Evolutionary conservation across 2,797 vertebrate species (phyloP).

Genomic region (Pelobates cultripes): DNA sequence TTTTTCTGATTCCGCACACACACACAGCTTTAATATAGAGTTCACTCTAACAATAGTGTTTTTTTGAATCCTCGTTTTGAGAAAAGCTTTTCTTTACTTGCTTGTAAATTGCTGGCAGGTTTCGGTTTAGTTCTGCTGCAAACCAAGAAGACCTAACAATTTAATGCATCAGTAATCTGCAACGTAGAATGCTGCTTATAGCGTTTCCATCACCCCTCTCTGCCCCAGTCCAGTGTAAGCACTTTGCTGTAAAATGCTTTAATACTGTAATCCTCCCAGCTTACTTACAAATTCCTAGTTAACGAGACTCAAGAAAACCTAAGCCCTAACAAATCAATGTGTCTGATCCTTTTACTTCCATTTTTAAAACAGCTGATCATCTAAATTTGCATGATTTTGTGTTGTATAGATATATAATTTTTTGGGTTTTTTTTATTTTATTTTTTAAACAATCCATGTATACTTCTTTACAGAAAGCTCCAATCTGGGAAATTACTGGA

Average conservation of each 20-base stretch:
- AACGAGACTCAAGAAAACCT: not conserved
- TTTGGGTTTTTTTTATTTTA: not conserved
- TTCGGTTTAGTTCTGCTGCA: no score
- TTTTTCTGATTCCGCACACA: no score
- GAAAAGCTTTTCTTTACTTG: no score
- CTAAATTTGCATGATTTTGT: not conserved
- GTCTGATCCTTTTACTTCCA: not conserved
- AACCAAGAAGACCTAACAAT: no score
- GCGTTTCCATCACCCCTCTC: no score
- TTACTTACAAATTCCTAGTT: not conserved
- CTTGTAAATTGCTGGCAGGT: no score
- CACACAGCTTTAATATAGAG: no score
- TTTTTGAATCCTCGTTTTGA: no score
- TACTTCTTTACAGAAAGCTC: slow-evolving; percentile 77
- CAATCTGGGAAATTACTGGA: slow-evolving; percentile 97
- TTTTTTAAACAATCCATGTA: not conserved
- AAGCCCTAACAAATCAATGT: not conserved
- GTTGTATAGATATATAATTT: not conserved
- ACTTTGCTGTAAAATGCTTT: not conserved
- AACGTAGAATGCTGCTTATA: no score
- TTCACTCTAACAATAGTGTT: no score
- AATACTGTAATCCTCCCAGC: not conserved
- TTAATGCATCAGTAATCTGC: no score
- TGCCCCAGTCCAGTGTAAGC: no score
- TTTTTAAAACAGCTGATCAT: not conserved